Base-by-base conservation (phyloP, 2,113 vertebrate genomes). In the Carassius gibelio region DNA sequence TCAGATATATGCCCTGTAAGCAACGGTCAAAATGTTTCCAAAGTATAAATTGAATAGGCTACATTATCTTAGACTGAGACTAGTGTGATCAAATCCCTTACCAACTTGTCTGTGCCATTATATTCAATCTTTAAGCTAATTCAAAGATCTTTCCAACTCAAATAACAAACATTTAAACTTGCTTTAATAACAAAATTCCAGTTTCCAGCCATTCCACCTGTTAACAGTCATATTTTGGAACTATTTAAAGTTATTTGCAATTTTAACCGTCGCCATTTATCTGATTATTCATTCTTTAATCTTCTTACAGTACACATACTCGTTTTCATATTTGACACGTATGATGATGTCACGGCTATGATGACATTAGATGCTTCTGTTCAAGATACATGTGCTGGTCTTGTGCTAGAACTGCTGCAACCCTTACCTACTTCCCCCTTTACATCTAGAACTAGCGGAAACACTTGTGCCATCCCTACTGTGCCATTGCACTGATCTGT, bases 391-490 rank as follows among this genome's bases (percentile, higher is more conserved):
- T 30, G 45, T 52, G 45, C 13, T 15, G 50, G 26, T 38, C 36
- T 38, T 42, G 42, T 42, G 42, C 42, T 68, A 71, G 71, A 52
- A 4, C 36, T 75, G 48, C 38, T 48, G 69, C 59, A 45, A 80
- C 57, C 68, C 23, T 42, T 57, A 13, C n/a, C 6, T 38, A 59
- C 38, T 36, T 10, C 50, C 55, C 55, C 64, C 62, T 48, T 42
- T 61, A 21, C 23, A 9, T n/a, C 59, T 75, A 81, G 9, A 15
- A 50, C 71, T 36, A 57, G 26, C 83, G 11, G 82, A 80, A 81
- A 61, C 55, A 64, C 80, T 66, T 82, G 78, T 85, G 83, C 83
- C 86, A 79, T 75, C 79, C n/a, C 21, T 71, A 66, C 72, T 42
- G 45, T 79, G 84, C 83, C 81, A 72, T 75, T 68, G 79, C 74